Conservation (phyloP, 2,113 vertebrate species). For the Urocolius indicus region DNA sequence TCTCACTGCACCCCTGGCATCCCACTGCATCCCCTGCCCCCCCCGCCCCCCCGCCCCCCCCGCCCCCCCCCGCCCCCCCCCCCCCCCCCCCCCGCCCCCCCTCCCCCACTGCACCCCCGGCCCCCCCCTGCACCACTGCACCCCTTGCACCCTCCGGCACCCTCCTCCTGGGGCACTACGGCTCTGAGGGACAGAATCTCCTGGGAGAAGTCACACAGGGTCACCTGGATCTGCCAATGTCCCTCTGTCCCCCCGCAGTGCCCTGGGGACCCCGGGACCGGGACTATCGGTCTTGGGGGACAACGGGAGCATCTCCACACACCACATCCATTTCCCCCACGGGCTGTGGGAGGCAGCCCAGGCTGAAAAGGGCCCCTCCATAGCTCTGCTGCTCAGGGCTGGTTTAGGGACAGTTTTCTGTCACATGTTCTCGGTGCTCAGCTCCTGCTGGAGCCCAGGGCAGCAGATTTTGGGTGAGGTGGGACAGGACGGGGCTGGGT, state of each 20-base stretch:
- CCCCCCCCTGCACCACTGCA: not conserved
- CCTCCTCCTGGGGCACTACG: not conserved
- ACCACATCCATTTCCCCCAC: not conserved
- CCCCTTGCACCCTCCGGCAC: too few relatives aligned
- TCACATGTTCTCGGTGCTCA: rapidly evolving
- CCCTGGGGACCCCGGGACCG: not conserved
- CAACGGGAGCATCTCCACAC: rapidly evolving
- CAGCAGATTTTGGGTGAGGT: not conserved
- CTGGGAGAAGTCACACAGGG: not conserved
- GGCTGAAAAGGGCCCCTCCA: not conserved
- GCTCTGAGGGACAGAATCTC: not conserved
- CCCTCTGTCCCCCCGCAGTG: rapidly evolving
- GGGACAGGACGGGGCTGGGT: not conserved
- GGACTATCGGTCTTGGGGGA: not conserved
- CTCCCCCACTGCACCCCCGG: too few relatives aligned
- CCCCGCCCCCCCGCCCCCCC: too few relatives aligned
- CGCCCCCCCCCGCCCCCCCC: too few relatives aligned
- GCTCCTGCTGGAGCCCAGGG: not conserved
- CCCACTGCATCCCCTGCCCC: too few relatives aligned
- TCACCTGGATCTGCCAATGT: rapidly evolving
- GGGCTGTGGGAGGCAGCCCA: not conserved
- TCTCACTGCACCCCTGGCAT: too few relatives aligned
- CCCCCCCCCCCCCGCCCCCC: too few relatives aligned
- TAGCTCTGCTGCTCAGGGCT: rapidly evolving
- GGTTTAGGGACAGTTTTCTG: not conserved